Evolutionary conservation across 2,888 invertebrate species (phyloP), one percentile per base, ranked within the genome.

Genomic region (Corythucha ciliata): DNA sequence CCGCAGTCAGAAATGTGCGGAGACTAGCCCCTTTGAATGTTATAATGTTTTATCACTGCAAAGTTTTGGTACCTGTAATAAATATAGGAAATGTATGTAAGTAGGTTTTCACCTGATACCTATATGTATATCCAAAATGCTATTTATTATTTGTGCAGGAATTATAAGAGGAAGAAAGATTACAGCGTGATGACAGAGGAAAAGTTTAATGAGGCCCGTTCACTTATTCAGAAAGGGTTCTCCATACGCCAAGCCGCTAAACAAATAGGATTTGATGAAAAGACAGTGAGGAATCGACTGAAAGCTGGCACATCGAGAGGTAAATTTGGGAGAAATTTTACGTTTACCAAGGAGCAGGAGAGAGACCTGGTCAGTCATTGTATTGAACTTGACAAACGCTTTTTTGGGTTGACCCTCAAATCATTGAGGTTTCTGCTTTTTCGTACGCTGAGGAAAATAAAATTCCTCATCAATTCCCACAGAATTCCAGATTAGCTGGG

Each of bases 121-220:
- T 29, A 29, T 29, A 29, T 29, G 12, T 29, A 8, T 29, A 29
- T 10, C n/a, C n/a, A n/a, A n/a, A n/a, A n/a, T n/a, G n/a, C n/a
- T n/a, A 10, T 32, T 45, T 45, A 33, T 45, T 45, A 45, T 45
- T 45, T 45, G 45, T 20, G 45, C 37, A 47, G 47, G 47, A 47
- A 47, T 37, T 47, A 47, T 16, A 47, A 47, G 37, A 47, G 47
- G 37, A 37, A 47, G 26, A 37, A 47, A 47, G 37, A 24, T 12
- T 47, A 37, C 47, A 41, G 21, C 36, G 21, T 37, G 14, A 34
- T 47, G 47, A 47, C 47, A 47, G 37, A 47, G 47, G 47, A 36
- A 25, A 22, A 47, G 34, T 24, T 47, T 18, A 37, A 34, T 47
- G 25, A 34, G 47, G 37, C 47, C 29, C 14, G 47, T 47, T 34